Conservation (phyloP, 2,888 invertebrate genomes). For the Spisula solida region DNA sequence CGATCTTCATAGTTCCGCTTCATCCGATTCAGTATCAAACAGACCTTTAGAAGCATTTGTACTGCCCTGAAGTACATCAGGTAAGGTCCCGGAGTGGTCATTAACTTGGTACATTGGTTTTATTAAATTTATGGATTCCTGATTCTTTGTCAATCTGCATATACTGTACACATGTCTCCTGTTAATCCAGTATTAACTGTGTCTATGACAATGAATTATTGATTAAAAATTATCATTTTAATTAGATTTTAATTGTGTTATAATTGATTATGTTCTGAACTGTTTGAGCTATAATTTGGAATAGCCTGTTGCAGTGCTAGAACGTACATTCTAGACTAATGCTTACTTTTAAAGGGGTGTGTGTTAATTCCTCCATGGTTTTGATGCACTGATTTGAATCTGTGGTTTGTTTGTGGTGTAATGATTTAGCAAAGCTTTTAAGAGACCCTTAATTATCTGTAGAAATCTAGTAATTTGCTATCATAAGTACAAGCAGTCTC, state of each 20-base stretch:
- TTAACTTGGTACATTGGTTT: too few species aligned
- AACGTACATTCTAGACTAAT: not conserved
- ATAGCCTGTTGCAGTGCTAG: not conserved
- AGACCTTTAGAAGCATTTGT: too few species aligned
- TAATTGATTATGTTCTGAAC: not conserved
- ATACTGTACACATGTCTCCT: not conserved
- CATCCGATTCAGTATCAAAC: not conserved
- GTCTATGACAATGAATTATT: slow-evolving; percentile 14
- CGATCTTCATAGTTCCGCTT: not conserved
- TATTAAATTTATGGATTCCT: not conserved
- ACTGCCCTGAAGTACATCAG: too few species aligned
- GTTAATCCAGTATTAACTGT: not conserved
- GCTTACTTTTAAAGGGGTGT: not conserved
- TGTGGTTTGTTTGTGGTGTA: not conserved
- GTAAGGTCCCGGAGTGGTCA: too few species aligned
- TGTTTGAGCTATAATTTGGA: not conserved
- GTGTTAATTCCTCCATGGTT: not conserved
- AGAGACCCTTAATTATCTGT: not conserved
- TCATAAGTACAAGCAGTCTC: not conserved
- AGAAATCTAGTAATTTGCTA: not conserved
- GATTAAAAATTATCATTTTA: slow-evolving; percentile 9
- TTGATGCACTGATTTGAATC: not conserved
- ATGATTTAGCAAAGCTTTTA: slow-evolving; percentile 14
- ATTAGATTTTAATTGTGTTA: slow-evolving; percentile 2
- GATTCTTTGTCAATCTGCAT: not conserved